These are phyloP conservation scores for Holacanthus passer DNA, from an alignment of 2,113 vertebrate genomes.

Conservation along the genomic window DNA sequence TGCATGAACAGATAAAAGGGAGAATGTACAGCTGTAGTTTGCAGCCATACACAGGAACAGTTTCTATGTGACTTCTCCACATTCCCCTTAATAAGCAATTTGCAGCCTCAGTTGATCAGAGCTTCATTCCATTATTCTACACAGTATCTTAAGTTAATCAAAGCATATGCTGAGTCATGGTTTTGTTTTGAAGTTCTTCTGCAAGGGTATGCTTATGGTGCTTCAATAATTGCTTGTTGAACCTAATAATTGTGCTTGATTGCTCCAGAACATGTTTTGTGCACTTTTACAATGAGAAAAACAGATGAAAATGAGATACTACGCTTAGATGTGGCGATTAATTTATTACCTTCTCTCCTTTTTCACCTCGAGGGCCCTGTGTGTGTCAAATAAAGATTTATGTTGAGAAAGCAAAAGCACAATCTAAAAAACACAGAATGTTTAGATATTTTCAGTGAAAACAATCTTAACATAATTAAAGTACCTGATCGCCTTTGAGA, in stretches of 20 bases:
- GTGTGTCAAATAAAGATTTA: slow-evolving; percentile 25
- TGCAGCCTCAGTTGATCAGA: slow-evolving; percentile 64
- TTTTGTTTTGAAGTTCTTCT: slow-evolving; percentile 46
- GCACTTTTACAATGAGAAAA: slow-evolving; percentile 20
- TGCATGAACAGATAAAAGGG: slow-evolving; percentile 34
- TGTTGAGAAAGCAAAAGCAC: background rate
- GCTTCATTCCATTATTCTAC: slow-evolving; percentile 59
- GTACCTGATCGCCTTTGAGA: slow-evolving; percentile 82
- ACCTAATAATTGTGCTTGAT: slow-evolving; percentile 37
- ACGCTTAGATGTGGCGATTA: background rate
- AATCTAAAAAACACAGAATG: background rate
- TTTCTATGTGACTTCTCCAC: slow-evolving; percentile 52
- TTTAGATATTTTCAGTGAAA: background rate
- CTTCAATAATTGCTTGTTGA: slow-evolving; percentile 50
- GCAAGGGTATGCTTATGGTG: slow-evolving; percentile 36
- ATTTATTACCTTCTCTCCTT: slow-evolving; percentile 81
- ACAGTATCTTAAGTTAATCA: slow-evolving; percentile 68
- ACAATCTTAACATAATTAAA: background rate
- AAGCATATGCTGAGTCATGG: slow-evolving; percentile 50
- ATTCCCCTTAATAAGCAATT: slow-evolving; percentile 64
- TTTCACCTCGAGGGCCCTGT: slow-evolving; percentile 75
- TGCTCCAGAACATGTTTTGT: slow-evolving; percentile 12
- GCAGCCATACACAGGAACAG: slow-evolving; percentile 22
- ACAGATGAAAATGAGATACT: background rate
- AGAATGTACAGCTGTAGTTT: slow-evolving; percentile 24